Percentiles rank a stretch among this genome's conserved stretches.
These are phyloP conservation scores for Dendrolimus houi DNA, from an alignment of 2,888 invertebrate genomes.

Conservation along the genomic window DNA sequence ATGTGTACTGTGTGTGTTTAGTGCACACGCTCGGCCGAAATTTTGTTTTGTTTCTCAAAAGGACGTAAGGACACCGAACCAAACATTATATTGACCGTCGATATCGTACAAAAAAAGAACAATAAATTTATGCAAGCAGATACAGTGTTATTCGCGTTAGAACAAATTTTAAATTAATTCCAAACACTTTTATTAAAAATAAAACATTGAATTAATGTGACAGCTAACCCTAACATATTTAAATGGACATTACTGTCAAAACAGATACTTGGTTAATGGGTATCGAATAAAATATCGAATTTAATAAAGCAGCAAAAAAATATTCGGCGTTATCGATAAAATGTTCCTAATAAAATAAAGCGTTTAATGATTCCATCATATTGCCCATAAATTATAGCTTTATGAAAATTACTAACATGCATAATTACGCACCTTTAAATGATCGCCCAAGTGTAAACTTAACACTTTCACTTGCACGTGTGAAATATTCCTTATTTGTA, in stretches of 20 bases:
- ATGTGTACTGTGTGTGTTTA: slow-evolving; percentile 3
- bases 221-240: not conserved
- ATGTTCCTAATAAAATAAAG: not conserved
- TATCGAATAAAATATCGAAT: not conserved
- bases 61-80: not conserved
- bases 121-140: not conserved
- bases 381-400: not conserved
- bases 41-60: not conserved
- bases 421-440: not conserved
- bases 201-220: not conserved
- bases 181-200: not conserved
- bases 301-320: not conserved
- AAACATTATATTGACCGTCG: not conserved
- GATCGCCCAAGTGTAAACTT: not conserved
- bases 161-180: not conserved
- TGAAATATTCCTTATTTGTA: not conserved
- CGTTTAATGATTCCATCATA: not conserved
- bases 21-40: slow-evolving; percentile 2
- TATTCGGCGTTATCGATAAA: not conserved
- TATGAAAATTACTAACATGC: not conserved
- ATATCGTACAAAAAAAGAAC: not conserved
- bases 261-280: not conserved
- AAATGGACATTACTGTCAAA: not conserved
- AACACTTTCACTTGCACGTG: not conserved
- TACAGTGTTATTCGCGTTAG: not conserved